Base-by-base conservation (phyloP, 2,797 vertebrate species). In the Prionace glauca region DNA sequence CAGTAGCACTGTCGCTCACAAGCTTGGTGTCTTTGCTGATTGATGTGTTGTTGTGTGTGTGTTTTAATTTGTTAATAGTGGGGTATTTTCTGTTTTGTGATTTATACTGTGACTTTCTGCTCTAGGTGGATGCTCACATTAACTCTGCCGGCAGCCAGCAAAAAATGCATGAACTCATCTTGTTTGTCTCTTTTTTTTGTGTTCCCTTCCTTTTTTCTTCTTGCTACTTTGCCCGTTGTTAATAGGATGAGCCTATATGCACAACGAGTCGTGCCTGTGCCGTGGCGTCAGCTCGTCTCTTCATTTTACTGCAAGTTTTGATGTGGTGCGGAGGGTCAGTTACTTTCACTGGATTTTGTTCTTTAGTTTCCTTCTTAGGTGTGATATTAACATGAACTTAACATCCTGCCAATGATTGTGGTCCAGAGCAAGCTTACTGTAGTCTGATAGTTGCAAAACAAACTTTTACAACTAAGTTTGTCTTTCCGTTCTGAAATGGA, bases 261-360 rank as follows among this genome's bases (percentile, higher is more conserved):
- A 98, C 98, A 97, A 97, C 98, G 98, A 99, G 98, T 98, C 97
- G 96, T 97, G 98, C 98, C 97, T 98, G 97, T 97, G 96, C 98
- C 96, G 97, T 98, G 97, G 98, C 95, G 97, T 97, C 97, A 36
- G 95, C 97, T 97, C 97, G 98, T 97, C 96, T 98, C 97, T 97
- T 98, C 97, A 98, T 98, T 98, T 98, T 98, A 98, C 98, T 98
- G 98, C 98, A 98, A 97, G 97, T 98, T 98, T 98, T 98, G 98
- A 98, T 98, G 97, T 98, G 98, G 97, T 98, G 97, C 97, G 98
- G 97, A 97, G 98, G 98, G 98, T 99, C 98, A 98, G 98, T 99
- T 97, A 97, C 96, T 97, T 97, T 97, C 97, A 97, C 96, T 97
- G 97, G 97, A 97, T 97, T 97, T 96, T 77, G 93, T 95, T 72